phyloP scores from a whole-genome alignment of 2,113 vertebrate genomes.

The Grantiella picta region DNA sequence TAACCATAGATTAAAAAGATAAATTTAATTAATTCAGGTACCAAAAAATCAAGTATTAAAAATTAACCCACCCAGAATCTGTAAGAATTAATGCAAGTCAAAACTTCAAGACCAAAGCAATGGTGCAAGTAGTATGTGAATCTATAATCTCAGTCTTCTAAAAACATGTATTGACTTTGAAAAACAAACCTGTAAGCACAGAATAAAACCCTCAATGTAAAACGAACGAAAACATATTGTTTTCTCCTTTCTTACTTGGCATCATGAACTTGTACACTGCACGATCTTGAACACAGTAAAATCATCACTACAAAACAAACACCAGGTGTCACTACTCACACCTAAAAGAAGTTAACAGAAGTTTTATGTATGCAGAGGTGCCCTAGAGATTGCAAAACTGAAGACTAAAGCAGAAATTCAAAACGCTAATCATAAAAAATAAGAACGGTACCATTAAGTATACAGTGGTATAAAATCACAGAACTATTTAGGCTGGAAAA shows the following conservation, averaged over 20 bases:
- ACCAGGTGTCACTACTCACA: conserved; percentile 32
- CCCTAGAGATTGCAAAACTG: background rate
- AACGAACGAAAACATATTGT: background rate
- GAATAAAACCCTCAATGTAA: background rate
- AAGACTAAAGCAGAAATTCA: background rate
- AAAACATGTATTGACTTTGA: background rate
- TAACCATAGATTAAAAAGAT: background rate
- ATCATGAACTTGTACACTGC: background rate
- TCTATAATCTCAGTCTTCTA: background rate
- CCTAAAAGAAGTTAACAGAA: background rate
- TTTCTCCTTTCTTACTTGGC: background rate
- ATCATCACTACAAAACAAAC: background rate
- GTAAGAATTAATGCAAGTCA: background rate
- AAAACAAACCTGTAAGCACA: background rate
- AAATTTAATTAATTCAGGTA: background rate
- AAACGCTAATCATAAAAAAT: background rate
- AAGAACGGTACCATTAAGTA: background rate
- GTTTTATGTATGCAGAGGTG: background rate
- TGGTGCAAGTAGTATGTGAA: background rate
- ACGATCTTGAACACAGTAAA: background rate
- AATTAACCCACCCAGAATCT: background rate
- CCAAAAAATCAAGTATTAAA: background rate
- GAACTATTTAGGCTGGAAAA: background rate
- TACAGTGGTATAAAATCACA: background rate
- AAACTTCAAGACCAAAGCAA: background rate